Evolutionary conservation across 2,888 invertebrate genomes (phyloP).

Genomic region (Drosophila leonis): DNA sequence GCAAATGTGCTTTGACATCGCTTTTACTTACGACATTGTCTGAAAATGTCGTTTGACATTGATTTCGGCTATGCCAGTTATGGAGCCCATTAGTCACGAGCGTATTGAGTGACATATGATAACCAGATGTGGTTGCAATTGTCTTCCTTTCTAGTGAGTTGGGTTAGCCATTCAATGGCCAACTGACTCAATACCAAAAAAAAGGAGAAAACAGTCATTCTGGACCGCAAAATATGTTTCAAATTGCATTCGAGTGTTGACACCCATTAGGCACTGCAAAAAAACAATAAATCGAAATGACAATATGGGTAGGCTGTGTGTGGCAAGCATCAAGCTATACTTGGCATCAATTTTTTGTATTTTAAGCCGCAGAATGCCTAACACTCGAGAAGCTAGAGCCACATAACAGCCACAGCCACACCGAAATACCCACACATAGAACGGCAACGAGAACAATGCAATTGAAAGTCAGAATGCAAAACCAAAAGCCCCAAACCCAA

Average conservation of each 20-base stretch:
- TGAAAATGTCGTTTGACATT: conserved; percentile 67
- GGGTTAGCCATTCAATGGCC: conserved; percentile 23
- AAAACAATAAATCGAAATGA: conserved; percentile 42
- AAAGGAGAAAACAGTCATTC: conserved; percentile 21
- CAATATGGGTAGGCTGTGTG: conserved; percentile 24
- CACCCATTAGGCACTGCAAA: conserved; percentile 68
- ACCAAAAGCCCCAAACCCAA: conserved; percentile 44
- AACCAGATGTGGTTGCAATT: conserved; percentile 56
- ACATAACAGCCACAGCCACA: conserved; percentile 19
- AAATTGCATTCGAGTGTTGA: conserved; percentile 77
- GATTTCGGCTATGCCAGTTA: conserved; percentile 56
- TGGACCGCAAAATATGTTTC: conserved; percentile 64
- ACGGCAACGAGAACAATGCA: conserved; percentile 67
- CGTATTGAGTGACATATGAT: conserved; percentile 73
- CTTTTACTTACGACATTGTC: conserved; percentile 62
- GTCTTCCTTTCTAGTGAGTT: conserved; percentile 28
- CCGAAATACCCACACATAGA: background rate
- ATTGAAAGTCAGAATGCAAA: conserved; percentile 69
- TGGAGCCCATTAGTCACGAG: conserved; percentile 65
- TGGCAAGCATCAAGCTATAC: conserved; percentile 56
- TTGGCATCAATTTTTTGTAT: conserved; percentile 81
- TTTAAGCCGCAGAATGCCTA: conserved; percentile 72
- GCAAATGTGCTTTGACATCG: conserved; percentile 56
- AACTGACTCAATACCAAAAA: conserved; percentile 11
- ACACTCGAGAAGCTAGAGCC: conserved; percentile 55